These are phyloP conservation scores for Sipha flava DNA, from an alignment of 1,140 invertebrate species.

Conservation along the genomic window DNA sequence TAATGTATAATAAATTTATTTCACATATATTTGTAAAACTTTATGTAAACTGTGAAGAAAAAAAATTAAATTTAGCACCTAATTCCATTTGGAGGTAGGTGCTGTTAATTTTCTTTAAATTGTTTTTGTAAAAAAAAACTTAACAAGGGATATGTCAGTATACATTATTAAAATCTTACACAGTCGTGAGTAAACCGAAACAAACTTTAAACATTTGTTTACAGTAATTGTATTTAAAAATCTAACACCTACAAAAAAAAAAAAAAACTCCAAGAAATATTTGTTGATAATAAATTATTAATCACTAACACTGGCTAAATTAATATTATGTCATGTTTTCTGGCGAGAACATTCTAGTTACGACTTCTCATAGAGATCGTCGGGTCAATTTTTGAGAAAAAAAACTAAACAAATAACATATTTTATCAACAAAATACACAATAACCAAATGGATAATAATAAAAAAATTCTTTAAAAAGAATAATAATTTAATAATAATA, in stretches of 20 bases:
- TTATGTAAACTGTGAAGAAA: constrained; percentile 28
- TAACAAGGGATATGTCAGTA: constrained; percentile 33
- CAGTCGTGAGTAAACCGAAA: constrained; percentile 25
- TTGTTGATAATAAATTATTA: constrained; percentile 31
- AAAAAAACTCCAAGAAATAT: constrained; percentile 3
- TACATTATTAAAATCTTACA: constrained; percentile 31
- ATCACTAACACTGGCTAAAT: constrained; percentile 29
- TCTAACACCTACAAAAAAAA: constrained; percentile 23
- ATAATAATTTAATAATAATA: constrained; percentile 33
- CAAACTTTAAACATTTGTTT: constrained; percentile 30
- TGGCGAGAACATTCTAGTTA: constrained; percentile 21
- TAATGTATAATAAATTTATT: constrained; percentile 16
- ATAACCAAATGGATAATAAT: constrained; percentile 31
- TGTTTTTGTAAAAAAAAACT: constrained; percentile 29
- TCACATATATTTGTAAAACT: constrained; percentile 14
- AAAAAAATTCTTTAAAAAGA: constrained; percentile 29
- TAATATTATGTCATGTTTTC: constrained; percentile 19
- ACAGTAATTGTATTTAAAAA: constrained; percentile 19
- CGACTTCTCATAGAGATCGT: constrained; percentile 30
- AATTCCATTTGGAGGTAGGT: constrained; percentile 28
- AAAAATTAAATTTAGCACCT: constrained; percentile 28
- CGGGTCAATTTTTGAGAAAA: constrained; percentile 25
- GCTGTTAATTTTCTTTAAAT: constrained; percentile 29
- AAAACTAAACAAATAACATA: constrained; percentile 32
- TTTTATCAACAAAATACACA: constrained; percentile 33